Percentiles rank a stretch among this genome's conserved stretches.
Evolutionary conservation across 2,797 vertebrate genomes (phyloP).

Genomic region (Trematomus bernacchii): DNA sequence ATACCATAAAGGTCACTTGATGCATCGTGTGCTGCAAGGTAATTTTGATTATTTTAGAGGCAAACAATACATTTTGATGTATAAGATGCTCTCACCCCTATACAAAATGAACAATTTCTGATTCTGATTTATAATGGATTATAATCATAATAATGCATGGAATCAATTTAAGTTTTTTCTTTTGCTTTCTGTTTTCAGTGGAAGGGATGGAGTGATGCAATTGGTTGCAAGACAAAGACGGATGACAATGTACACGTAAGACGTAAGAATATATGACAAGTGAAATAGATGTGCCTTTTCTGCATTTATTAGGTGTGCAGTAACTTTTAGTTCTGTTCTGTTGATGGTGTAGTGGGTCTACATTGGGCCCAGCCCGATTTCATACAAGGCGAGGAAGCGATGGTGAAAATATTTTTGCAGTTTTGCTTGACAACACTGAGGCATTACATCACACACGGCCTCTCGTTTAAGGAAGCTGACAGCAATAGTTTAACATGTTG

Average conservation of each 20-base stretch:
- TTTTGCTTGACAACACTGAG: slow-evolving; percentile 55
- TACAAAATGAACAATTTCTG: neutral
- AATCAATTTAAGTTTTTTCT: slow-evolving; percentile 2
- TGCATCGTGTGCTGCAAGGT: neutral
- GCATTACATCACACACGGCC: slow-evolving; percentile 71
- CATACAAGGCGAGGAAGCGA: slow-evolving; percentile 46
- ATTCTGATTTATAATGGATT: neutral
- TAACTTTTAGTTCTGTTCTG: slow-evolving; percentile 55
- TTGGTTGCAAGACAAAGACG: neutral
- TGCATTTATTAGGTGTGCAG: slow-evolving; percentile 48
- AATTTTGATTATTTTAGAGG: neutral
- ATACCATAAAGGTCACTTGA: neutral
- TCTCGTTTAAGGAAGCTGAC: slow-evolving; percentile 63
- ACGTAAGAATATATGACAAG: neutral
- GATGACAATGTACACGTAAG: neutral
- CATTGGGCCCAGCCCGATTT: slow-evolving; percentile 54
- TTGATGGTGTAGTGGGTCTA: slow-evolving; percentile 69
- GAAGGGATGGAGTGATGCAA: slow-evolving; percentile 1
- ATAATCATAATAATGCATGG: no score
- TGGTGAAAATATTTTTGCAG: slow-evolving; percentile 69
- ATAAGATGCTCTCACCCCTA: neutral
- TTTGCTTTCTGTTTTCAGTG: slow-evolving; percentile 15
- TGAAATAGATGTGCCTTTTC: slow-evolving; percentile 31
- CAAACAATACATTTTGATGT: slow-evolving; percentile 3
- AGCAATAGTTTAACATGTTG: slow-evolving; percentile 47